Evolutionary conservation across 2,888 invertebrate genomes (phyloP).

Genomic region (Prosapia bicincta): DNA sequence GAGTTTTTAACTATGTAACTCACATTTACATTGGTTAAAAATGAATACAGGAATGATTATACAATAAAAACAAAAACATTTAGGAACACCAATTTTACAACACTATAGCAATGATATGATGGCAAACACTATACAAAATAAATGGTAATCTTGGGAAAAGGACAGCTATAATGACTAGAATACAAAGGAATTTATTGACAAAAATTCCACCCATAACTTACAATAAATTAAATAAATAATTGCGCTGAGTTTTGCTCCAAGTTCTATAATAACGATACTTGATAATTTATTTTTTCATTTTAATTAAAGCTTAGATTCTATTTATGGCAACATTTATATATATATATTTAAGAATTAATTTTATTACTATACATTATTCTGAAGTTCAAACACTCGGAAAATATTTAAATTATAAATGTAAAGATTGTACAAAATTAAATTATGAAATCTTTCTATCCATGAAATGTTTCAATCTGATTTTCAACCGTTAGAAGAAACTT

Average conservation of each 20-base stretch:
- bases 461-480: too few relatives aligned
- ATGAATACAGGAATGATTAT: slow-evolving; percentile 32
- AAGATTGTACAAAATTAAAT: too few relatives aligned
- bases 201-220: neutral
- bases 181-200: slow-evolving; percentile 10
- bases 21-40: slow-evolving; percentile 33
- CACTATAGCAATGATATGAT: slow-evolving; percentile 26
- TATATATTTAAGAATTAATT: too few relatives aligned
- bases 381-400: too few relatives aligned
- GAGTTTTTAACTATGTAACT: slow-evolving; percentile 36
- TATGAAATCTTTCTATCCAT: too few relatives aligned
- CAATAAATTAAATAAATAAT: neutral
- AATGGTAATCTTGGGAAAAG: neutral
- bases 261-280: neutral
- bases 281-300: too few relatives aligned
- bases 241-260: neutral
- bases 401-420: too few relatives aligned
- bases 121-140: slow-evolving; percentile 23
- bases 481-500: too few relatives aligned
- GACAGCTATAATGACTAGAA: slow-evolving; percentile 19
- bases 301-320: neutral
- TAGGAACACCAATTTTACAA: slow-evolving; percentile 24
- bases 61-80: slow-evolving; percentile 16
- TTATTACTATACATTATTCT: too few relatives aligned
- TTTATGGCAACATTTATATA: neutral